Percentiles rank a stretch among this genome's conserved stretches.
Evolutionary conservation across 2,113 vertebrate genomes (phyloP).

Genomic region (Boulengeromyrus knoepffleri): DNA sequence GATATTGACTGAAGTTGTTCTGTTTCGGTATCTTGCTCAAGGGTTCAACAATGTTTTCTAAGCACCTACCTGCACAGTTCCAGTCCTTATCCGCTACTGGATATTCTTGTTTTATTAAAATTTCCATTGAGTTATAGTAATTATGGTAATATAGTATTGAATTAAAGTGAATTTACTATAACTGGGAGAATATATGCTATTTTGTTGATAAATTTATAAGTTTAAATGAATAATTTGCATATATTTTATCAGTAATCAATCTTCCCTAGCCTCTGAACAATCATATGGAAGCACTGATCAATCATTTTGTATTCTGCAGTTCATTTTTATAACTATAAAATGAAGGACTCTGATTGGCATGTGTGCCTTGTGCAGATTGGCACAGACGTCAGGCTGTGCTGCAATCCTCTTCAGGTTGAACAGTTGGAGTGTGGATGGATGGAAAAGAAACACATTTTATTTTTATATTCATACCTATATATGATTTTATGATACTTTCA

Average conservation of each 20-base stretch:
- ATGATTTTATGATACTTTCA: background rate
- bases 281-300: background rate
- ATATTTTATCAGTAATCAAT: background rate
- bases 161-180: background rate
- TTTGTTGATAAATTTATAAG: background rate
- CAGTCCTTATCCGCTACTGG: background rate
- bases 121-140: background rate
- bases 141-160: no score
- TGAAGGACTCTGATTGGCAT: background rate
- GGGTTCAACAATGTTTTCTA: background rate
- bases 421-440: background rate
- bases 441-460: background rate
- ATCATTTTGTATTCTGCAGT: background rate
- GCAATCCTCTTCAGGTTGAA: background rate
- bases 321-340: background rate
- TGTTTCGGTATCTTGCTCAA: background rate
- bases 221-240: background rate
- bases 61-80: background rate
- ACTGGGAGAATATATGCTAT: background rate
- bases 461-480: background rate
- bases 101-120: background rate
- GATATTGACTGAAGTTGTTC: background rate
- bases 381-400: background rate
- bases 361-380: background rate
- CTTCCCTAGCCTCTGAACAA: background rate